Conservation (phyloP, 2,888 invertebrate species). For the Campoplex nolae region DNA sequence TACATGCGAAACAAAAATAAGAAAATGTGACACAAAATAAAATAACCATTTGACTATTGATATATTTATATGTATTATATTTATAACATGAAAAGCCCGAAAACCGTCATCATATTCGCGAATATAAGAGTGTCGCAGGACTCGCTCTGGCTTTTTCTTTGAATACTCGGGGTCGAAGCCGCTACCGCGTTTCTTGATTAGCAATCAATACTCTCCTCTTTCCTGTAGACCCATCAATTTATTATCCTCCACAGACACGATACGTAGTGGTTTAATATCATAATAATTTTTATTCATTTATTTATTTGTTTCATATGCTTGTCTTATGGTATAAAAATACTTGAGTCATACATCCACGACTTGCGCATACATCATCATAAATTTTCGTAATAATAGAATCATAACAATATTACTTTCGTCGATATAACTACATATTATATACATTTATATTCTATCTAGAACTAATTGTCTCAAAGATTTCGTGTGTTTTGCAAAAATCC, state of each 20-base stretch:
- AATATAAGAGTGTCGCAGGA: too few relatives aligned
- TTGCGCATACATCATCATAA: slow-evolving; percentile 75
- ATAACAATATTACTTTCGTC: slow-evolving; percentile 69
- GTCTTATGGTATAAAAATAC: slow-evolving; percentile 81
- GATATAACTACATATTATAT: slow-evolving; percentile 72
- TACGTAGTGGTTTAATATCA: slow-evolving; percentile 53
- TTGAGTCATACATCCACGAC: slow-evolving; percentile 79
- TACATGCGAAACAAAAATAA: not conserved
- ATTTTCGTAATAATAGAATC: slow-evolving; percentile 63
- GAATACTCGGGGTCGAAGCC: too few relatives aligned
- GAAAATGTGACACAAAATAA: not conserved
- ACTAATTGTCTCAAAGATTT: slow-evolving; percentile 68
- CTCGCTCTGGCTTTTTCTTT: too few relatives aligned
- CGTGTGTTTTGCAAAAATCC: slow-evolving; percentile 77
- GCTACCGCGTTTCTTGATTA: slow-evolving; percentile 19
- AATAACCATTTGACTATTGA: not conserved
- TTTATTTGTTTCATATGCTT: slow-evolving; percentile 61
- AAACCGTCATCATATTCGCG: too few relatives aligned
- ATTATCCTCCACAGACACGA: slow-evolving; percentile 56
- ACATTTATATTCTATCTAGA: slow-evolving; percentile 75
- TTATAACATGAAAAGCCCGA: not conserved
- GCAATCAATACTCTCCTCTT: slow-evolving; percentile 33
- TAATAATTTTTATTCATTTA: slow-evolving; percentile 76
- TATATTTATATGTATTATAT: slow-evolving; percentile 27
- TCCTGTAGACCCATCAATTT: slow-evolving; percentile 48